Evolutionary conservation across 2,113 vertebrate genomes (phyloP).

Genomic region (Bos taurus): DNA sequence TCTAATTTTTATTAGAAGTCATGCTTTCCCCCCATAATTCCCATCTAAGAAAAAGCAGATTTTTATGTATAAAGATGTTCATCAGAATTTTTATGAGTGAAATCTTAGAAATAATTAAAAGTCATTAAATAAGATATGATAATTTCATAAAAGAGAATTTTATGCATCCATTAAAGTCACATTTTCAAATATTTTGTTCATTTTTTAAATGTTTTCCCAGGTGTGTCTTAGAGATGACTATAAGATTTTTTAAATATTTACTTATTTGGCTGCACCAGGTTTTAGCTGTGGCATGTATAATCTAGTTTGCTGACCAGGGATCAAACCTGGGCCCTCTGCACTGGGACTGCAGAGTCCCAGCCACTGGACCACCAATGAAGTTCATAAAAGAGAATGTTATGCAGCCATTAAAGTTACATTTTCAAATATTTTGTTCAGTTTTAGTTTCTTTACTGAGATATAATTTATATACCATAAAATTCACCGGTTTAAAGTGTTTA

Average conservation of each 20-base stretch:
- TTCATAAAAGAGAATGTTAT: not conserved
- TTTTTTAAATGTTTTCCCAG: not conserved
- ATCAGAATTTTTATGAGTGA: not conserved
- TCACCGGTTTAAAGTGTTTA: not conserved
- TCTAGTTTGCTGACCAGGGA: not conserved
- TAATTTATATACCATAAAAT: not conserved
- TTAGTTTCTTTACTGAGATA: not conserved
- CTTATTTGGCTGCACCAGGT: not conserved
- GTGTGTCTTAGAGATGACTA: not conserved
- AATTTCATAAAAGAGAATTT: not conserved
- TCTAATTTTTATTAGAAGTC: slow-evolving; percentile 16
- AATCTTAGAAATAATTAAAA: slow-evolving; percentile 9
- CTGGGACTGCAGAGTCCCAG: not conserved
- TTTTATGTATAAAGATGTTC: not conserved
- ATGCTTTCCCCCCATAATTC: not conserved
- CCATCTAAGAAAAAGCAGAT: not conserved
- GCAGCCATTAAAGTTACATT: not conserved
- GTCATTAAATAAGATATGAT: not conserved
- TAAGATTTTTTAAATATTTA: not conserved
- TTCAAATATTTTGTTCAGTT: not conserved
- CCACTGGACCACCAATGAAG: not conserved
- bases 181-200: not conserved
- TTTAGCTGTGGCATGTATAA: not conserved
- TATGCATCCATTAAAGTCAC: not conserved
- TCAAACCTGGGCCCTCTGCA: not conserved